Evolutionary conservation across 2,888 invertebrate genomes (phyloP), one percentile per base, ranked within the genome.

Genomic region (Incurvaria masculella): DNA sequence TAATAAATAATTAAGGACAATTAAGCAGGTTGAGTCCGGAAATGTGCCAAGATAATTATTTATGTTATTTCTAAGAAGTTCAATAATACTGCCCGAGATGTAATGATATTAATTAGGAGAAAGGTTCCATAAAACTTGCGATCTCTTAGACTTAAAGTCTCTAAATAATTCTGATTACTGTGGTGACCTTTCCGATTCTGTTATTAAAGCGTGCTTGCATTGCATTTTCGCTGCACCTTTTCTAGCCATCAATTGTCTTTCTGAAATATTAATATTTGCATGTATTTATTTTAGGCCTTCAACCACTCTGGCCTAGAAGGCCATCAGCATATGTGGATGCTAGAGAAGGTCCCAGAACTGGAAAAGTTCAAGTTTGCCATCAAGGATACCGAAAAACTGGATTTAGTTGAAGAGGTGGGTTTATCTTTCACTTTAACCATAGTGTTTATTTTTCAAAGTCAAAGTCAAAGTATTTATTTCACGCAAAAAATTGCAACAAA

Each of bases 251-350:
- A 46, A 43, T 40, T 21, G 4, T 39, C n/a, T 16, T 27, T 11
- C n/a, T 21, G 17, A 18, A 21, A 26, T 44, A 20, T 21, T 21
- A 55, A n/a, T n/a, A n/a, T n/a, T n/a, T n/a, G n/a, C n/a, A n/a
- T n/a, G n/a, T n/a, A n/a, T n/a, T 49, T 49, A 49, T 62, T 68
- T 2, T 60, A 89, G 87, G 79, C 80, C 55, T 94, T 91, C 65
- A 72, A 83, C 52, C 89, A 92, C 65, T 80, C 85, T 0, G 89
- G 83, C 0, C 86, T 87, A 55, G 81, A 84, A 4, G 68, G 69
- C 2, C 84, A 87, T 51, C 80, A 81, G 55, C 82, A 84, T n/a
- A 64, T 89, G 14, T 96, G 95, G 94, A 86, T 85, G 82, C 63
- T 96, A 55, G 73, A 80, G 4, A 81, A 84, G 39, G 79, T 89